These are phyloP conservation scores for Acrossocheilus fasciatus DNA, from an alignment of 2,797 vertebrate species.

Conservation along the genomic window DNA sequence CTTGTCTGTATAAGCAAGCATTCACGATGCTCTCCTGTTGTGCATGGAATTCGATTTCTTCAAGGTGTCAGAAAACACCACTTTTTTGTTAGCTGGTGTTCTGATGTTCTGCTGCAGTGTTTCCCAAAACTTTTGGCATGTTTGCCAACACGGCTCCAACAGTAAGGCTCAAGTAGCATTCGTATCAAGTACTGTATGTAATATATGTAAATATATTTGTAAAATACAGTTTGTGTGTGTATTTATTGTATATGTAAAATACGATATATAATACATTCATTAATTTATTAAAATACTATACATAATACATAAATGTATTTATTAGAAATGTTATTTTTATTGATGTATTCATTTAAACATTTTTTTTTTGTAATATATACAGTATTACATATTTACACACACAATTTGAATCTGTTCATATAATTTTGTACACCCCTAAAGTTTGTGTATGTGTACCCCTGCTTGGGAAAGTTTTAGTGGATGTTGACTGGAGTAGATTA, in stretches of 20 bases:
- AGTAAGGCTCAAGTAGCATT: not conserved
- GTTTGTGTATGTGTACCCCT: not conserved
- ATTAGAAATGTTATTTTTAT: no score
- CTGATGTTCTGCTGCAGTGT: constrained; percentile 11
- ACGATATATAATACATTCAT: no score
- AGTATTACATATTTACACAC: no score
- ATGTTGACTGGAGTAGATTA: not conserved
- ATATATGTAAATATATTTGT: not conserved
- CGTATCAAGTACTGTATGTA: not conserved
- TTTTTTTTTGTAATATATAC: no score
- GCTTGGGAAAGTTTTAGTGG: not conserved
- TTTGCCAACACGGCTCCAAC: not conserved
- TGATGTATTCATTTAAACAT: no score
- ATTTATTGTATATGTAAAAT: no score
- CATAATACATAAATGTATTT: no score
- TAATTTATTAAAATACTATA: no score
- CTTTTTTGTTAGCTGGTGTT: not conserved
- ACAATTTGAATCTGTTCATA: no score
- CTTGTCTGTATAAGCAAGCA: constrained; percentile 51
- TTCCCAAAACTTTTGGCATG: not conserved
- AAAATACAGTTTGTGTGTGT: not conserved
- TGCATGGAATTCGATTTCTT: constrained; percentile 10
- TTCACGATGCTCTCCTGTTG: constrained; percentile 60
- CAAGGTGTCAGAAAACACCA: not conserved
- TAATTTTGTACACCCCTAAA: not conserved